Conservation (phyloP, 1,140 invertebrate genomes). For the Ctenoplectra terminalis region DNA sequence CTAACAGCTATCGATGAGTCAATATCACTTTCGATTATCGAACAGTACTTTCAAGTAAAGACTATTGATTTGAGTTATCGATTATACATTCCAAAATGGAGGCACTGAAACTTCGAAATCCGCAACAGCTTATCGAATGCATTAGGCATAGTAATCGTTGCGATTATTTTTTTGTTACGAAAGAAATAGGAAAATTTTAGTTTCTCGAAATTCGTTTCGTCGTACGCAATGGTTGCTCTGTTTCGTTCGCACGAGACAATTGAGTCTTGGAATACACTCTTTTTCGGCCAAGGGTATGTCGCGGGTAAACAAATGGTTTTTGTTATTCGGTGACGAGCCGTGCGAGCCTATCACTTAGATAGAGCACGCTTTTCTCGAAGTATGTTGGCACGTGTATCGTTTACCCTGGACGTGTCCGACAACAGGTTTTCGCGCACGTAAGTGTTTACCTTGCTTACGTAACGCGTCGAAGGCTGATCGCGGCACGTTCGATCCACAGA, state of each 20-base stretch:
- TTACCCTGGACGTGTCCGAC: constrained; percentile 55
- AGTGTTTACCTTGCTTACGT: constrained; percentile 62
- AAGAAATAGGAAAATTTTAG: too few species aligned
- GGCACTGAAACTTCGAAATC: background rate
- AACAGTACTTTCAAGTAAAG: background rate
- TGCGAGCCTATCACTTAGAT: background rate
- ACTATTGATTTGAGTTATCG: background rate
- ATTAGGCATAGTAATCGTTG: too few species aligned
- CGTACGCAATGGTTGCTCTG: background rate
- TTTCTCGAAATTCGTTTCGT: background rate
- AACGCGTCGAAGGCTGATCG: constrained; percentile 60
- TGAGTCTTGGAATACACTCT: background rate
- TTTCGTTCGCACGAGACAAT: background rate
- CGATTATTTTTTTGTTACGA: too few species aligned
- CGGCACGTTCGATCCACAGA: background rate
- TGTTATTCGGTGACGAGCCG: background rate
- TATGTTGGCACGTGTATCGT: constrained; percentile 47
- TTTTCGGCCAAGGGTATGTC: constrained; percentile 37
- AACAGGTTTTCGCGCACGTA: constrained; percentile 66
- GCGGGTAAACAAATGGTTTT: constrained; percentile 36
- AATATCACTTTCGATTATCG: constrained; percentile 32
- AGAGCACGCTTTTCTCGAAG: background rate
- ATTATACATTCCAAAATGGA: constrained; percentile 1
- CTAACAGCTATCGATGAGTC: background rate
- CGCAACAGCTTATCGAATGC: background rate